Conservation (phyloP, 1,140 invertebrate species). For the Drosophila orosa region DNA sequence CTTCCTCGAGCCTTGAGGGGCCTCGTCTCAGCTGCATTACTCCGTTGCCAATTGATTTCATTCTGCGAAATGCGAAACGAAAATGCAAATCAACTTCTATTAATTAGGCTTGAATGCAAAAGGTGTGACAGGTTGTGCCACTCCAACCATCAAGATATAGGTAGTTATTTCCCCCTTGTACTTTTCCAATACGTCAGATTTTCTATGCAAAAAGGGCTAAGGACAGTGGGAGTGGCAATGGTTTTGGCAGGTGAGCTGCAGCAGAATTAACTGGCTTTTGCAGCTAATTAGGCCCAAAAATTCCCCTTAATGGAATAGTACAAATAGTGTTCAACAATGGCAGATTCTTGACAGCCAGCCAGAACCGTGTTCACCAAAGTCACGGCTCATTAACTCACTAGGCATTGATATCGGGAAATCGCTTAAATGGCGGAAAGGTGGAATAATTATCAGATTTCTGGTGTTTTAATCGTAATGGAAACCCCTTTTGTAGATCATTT, state of each 20-base stretch:
- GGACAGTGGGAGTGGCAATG: not conserved
- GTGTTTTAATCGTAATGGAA: not conserved
- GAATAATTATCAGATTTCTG: not conserved
- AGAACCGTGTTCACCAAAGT: conserved; percentile 52
- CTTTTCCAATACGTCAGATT: not conserved
- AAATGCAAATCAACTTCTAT: conserved; percentile 21
- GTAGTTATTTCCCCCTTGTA: not conserved
- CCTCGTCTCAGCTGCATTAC: conserved; percentile 2
- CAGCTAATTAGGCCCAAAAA: conserved; percentile 61
- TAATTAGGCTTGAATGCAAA: conserved; percentile 43
- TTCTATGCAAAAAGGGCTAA: not conserved
- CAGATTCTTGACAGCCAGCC: conserved; percentile 67
- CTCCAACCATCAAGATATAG: not conserved
- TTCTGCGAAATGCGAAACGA: conserved; percentile 19
- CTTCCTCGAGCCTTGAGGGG: conserved; percentile 10
- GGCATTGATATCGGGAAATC: not conserved
- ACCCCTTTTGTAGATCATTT: not conserved
- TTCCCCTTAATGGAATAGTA: conserved; percentile 15
- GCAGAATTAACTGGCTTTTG: conserved; percentile 34
- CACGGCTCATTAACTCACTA: conserved; percentile 67
- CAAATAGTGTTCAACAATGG: conserved; percentile 4
- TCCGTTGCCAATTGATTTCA: conserved; percentile 47
- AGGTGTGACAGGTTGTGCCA: too few species aligned
- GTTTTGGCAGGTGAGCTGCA: conserved; percentile 18
- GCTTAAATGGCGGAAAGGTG: not conserved